Evolutionary conservation across 1,140 invertebrate genomes (phyloP).

Genomic region (Mesaphorura yosii): DNA sequence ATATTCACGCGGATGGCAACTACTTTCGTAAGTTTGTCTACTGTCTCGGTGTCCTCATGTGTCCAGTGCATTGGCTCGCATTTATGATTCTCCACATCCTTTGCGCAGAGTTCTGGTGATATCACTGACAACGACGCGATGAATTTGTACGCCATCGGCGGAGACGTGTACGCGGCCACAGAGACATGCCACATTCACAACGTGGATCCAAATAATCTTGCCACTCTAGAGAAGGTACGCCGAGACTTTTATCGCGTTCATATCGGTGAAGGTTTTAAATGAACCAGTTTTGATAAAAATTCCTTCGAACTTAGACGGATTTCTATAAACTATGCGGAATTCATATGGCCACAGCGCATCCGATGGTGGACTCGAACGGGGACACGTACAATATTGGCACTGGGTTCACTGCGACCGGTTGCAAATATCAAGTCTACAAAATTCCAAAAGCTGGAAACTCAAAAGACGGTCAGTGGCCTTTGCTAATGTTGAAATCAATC

Average conservation of each 20-base stretch:
- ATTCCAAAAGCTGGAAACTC: conserved; percentile 22
- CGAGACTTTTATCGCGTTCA: neutral
- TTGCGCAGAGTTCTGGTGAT: conserved; percentile 19
- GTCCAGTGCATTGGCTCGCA: neutral
- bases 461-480: conserved; percentile 25
- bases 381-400: conserved; percentile 38
- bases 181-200: conserved; percentile 34
- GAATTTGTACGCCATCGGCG: conserved; percentile 37
- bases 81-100: neutral
- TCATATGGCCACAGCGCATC: conserved; percentile 37
- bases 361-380: conserved; percentile 33
- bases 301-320: conserved; percentile 31
- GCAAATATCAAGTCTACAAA: conserved; percentile 29
- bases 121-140: conserved; percentile 38
- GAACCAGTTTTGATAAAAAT: neutral
- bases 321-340: conserved; percentile 35
- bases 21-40: conserved; percentile 32
- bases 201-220: conserved; percentile 33
- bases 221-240: conserved; percentile 38
- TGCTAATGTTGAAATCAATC: neutral
- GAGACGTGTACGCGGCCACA: conserved; percentile 35
- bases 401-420: conserved; percentile 27
- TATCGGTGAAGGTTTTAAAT: too few relatives aligned
- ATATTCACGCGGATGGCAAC: conserved; percentile 36
- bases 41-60: neutral